These are phyloP conservation scores for Drosophila pegasa DNA, from an alignment of 2,888 invertebrate genomes.

Conservation along the genomic window DNA sequence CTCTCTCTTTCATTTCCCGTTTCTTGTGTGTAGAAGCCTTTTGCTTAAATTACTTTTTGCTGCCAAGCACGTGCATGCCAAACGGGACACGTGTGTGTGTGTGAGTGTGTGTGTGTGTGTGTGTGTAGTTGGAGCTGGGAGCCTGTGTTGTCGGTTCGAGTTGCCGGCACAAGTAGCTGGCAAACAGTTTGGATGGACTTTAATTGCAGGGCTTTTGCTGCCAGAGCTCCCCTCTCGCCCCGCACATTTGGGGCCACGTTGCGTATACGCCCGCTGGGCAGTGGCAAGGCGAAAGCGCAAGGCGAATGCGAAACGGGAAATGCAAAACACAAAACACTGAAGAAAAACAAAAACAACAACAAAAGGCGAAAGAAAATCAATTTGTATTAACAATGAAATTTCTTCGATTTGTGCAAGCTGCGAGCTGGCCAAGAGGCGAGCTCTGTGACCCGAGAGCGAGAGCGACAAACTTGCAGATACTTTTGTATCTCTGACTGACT, in stretches of 20 bases:
- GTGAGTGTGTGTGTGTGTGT: conserved; percentile 5
- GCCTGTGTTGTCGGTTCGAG: conserved; percentile 15
- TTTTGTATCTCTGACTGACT: conserved; percentile 50
- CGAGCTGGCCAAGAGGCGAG: conserved; percentile 12
- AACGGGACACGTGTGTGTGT: conserved; percentile 20
- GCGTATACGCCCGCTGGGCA: conserved; percentile 55
- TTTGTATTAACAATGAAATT: conserved; percentile 74
- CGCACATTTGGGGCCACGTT: conserved; percentile 24
- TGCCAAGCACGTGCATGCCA: conserved; percentile 69
- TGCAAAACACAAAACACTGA: conserved; percentile 4
- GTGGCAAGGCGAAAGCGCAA: conserved; percentile 22
- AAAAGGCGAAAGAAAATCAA: conserved; percentile 62
- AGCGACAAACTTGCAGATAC: conserved; percentile 55
- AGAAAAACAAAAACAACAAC: conserved; percentile 4
- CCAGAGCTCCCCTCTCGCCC: too few species aligned
- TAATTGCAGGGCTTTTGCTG: conserved; percentile 64
- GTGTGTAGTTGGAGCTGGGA: conserved; percentile 3
- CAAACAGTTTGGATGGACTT: conserved; percentile 70
- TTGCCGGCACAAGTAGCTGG: conserved; percentile 38
- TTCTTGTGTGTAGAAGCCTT: conserved; percentile 24
- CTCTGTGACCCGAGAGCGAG: conserved; percentile 28
- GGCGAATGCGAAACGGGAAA: conserved; percentile 34
- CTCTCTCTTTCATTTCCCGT: conserved; percentile 33
- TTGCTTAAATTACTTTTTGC: conserved; percentile 49
- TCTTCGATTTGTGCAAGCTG: conserved; percentile 61